phyloP scores from a whole-genome alignment of 2,888 invertebrate species.

The Julus scandinavius region DNA sequence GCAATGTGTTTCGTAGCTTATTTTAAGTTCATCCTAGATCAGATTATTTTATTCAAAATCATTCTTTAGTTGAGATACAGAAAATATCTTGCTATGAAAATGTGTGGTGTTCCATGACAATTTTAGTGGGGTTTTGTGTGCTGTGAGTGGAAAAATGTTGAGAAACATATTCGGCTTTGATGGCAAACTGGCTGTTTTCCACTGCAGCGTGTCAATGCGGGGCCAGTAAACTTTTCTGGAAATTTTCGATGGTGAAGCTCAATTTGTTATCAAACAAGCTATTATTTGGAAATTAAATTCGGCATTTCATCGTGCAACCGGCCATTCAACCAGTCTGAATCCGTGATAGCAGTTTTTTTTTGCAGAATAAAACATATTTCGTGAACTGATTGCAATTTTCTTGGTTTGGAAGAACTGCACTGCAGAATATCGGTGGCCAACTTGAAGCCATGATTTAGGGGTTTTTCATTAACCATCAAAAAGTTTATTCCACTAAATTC shows the following conservation, averaged over 20 bases:
- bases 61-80: too few relatives aligned
- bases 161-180: too few relatives aligned
- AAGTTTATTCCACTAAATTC: conserved; percentile 23
- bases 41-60: too few relatives aligned
- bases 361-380: background rate
- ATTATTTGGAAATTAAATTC: background rate
- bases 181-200: too few relatives aligned
- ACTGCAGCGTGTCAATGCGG: background rate
- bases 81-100: too few relatives aligned
- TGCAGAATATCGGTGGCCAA: conserved; percentile 2
- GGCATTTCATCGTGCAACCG: background rate
- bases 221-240: background rate
- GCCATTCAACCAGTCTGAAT: background rate
- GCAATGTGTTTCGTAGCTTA: too few relatives aligned
- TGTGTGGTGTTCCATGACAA: too few relatives aligned
- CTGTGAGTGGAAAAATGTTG: too few relatives aligned
- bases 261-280: background rate
- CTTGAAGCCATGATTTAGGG: conserved; percentile 28
- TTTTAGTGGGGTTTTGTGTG: too few relatives aligned
- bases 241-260: background rate
- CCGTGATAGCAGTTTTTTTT: background rate
- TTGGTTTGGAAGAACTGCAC: background rate
- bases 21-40: too few relatives aligned
- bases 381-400: background rate
- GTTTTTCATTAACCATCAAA: conserved; percentile 39